Conservation (phyloP, 2,113 vertebrate genomes). For the Phrynosoma platyrhinos region DNA sequence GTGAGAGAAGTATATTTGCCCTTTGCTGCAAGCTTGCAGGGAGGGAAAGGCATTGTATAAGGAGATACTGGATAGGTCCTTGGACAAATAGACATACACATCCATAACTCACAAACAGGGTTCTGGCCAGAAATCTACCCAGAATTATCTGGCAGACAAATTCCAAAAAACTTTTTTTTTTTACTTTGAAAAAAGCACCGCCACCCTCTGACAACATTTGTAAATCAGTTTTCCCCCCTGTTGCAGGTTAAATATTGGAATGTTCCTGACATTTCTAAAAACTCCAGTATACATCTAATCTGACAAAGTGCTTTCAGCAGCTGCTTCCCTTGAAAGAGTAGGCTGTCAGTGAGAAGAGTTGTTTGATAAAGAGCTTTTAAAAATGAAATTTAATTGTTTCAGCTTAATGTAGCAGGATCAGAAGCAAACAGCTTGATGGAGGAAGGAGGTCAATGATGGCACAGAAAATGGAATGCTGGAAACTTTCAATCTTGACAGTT, state of each 20-base stretch:
- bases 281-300: neutral
- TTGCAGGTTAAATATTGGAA: neutral
- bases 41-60: too few relatives aligned
- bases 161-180: neutral
- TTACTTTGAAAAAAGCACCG: neutral
- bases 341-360: neutral
- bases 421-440: neutral
- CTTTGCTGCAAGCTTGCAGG: too few relatives aligned
- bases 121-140: too few relatives aligned
- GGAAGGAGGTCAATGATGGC: neutral
- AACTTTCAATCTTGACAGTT: neutral
- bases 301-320: neutral
- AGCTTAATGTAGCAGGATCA: neutral
- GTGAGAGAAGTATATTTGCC: too few relatives aligned
- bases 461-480: neutral
- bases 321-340: neutral
- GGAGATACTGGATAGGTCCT: too few relatives aligned
- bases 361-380: neutral
- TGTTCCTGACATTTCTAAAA: neutral
- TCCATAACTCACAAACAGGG: too few relatives aligned
- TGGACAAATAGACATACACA: too few relatives aligned
- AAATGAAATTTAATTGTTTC: neutral
- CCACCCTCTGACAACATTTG: neutral
- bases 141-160: neutral
- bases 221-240: neutral